Evolutionary conservation across 2,113 vertebrate species (phyloP).

Genomic region (Paraplagusia blochii): DNA sequence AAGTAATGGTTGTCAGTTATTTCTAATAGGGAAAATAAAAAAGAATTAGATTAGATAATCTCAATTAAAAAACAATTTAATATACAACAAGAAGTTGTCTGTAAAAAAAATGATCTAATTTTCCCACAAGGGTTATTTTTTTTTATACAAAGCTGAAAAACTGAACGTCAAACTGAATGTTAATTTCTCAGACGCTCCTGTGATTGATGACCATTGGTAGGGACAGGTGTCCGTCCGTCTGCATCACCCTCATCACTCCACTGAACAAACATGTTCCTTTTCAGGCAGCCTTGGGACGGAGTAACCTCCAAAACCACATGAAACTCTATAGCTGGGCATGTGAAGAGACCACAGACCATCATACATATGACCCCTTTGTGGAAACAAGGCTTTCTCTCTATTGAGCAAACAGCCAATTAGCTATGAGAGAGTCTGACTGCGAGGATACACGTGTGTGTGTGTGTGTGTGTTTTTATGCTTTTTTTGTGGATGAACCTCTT

Average conservation of each 20-base stretch:
- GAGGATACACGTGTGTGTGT: conserved; percentile 39
- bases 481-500: conserved; percentile 46
- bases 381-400: conserved; percentile 58
- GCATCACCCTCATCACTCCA: background rate
- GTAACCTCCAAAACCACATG: conserved; percentile 53
- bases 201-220: background rate
- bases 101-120: no score
- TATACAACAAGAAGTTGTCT: no score
- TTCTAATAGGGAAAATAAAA: no score
- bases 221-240: background rate
- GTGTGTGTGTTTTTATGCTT: conserved; percentile 19
- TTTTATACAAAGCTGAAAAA: no score
- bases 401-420: conserved; percentile 73
- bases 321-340: conserved; percentile 59
- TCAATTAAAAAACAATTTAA: no score
- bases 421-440: conserved; percentile 54
- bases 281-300: conserved; percentile 36
- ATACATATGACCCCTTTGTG: conserved; percentile 59
- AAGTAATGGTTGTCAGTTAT: no score
- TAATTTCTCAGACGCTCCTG: background rate
- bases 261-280: conserved; percentile 52
- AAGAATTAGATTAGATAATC: no score
- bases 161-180: no score
- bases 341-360: conserved; percentile 50
- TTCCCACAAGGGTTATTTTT: no score